phyloP scores from a whole-genome alignment of 2,888 invertebrate genomes.

The Dolichopus griseipennis region DNA sequence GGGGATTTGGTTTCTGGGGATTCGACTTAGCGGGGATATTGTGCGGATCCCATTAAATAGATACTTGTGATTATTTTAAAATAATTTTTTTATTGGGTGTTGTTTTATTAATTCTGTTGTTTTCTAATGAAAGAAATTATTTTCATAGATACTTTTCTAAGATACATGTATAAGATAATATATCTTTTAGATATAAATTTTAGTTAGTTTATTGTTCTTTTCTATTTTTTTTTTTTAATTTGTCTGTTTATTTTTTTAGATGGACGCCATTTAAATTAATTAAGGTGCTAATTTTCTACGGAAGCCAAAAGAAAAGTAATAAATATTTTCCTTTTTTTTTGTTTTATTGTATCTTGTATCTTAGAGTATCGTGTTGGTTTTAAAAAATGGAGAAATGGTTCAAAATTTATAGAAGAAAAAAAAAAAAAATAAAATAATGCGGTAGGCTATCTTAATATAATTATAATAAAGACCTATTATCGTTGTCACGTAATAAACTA shows the following conservation, averaged over 20 bases:
- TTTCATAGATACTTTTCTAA: background rate
- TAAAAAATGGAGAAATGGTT: background rate
- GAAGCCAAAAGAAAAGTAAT: conserved; percentile 4
- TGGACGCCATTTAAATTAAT: conserved; percentile 6
- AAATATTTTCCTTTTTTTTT: background rate
- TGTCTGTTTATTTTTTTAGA: background rate
- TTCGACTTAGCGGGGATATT: no score
- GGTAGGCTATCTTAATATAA: conserved; percentile 15
- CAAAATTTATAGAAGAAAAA: background rate
- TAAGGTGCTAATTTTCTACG: conserved; percentile 6
- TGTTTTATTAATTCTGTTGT: background rate
- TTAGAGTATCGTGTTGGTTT: background rate
- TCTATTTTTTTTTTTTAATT: background rate
- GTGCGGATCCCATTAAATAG: no score
- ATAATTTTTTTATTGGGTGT: background rate
- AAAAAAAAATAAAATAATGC: background rate
- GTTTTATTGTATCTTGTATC: background rate
- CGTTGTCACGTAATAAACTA: conserved; percentile 22
- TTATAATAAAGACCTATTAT: conserved; percentile 16
- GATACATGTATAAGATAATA: no score
- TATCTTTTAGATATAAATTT: background rate
- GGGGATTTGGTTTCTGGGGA: no score
- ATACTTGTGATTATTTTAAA: no score
- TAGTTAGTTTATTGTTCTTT: background rate
- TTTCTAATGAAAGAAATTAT: background rate